Percentiles rank a stretch among this genome's conserved stretches.
Conservation (phyloP, 2,888 invertebrate genomes). For the Rhagonycha fulva region DNA sequence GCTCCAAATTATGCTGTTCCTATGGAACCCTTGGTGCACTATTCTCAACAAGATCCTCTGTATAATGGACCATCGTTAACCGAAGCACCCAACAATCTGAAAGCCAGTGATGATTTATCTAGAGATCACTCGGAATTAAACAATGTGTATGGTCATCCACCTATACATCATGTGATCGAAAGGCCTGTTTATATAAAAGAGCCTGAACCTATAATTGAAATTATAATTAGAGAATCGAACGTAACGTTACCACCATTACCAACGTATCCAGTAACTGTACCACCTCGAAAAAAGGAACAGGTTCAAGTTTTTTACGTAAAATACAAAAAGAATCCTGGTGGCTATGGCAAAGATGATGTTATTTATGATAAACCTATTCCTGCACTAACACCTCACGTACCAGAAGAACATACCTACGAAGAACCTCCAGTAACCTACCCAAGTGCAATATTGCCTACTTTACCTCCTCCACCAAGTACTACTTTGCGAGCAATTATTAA, state of each 20-base stretch:
- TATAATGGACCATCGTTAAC: conserved; percentile 60
- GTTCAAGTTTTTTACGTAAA: conserved; percentile 91
- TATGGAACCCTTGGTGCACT: conserved; percentile 80
- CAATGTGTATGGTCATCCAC: conserved; percentile 57
- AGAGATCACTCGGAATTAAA: conserved; percentile 56
- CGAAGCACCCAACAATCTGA: conserved; percentile 56
- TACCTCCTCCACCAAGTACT: conserved; percentile 69
- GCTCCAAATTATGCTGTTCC: conserved; percentile 77
- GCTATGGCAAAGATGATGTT: conserved; percentile 71
- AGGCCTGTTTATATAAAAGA: conserved; percentile 64
- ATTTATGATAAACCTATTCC: conserved; percentile 82
- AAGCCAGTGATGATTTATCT: conserved; percentile 54
- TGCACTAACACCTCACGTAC: conserved; percentile 71
- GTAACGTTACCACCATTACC: conserved; percentile 73
- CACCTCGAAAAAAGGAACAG: conserved; percentile 74
- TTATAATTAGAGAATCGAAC: conserved; percentile 89
- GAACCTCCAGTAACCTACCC: conserved; percentile 58
- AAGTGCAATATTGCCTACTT: conserved; percentile 37
- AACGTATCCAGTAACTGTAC: conserved; percentile 57
- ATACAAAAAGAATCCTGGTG: conserved; percentile 81
- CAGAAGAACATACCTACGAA: conserved; percentile 60
- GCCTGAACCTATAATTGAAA: conserved; percentile 89
- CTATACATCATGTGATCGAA: conserved; percentile 47
- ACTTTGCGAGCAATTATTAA: conserved; percentile 83
- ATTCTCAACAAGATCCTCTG: conserved; percentile 78